These are phyloP conservation scores for Orchestia grillus DNA, from an alignment of 1,140 invertebrate genomes.

Conservation along the genomic window DNA sequence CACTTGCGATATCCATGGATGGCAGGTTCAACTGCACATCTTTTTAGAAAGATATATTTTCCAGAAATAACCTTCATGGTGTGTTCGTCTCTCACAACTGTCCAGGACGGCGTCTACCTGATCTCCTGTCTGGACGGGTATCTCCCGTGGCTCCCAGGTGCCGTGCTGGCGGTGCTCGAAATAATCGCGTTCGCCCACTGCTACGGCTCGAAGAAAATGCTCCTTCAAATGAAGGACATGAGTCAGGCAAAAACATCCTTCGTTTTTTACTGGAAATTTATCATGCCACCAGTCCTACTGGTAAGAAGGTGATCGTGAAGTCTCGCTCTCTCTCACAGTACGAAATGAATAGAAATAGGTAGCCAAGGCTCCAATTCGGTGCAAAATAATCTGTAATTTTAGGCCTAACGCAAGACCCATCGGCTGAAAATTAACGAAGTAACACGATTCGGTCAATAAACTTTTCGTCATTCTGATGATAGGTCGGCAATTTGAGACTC, in stretches of 20 bases:
- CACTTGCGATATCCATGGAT: not conserved
- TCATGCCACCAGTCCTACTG: not conserved
- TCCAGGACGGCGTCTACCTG: conserved; percentile 35
- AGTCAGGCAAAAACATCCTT: conserved; percentile 35
- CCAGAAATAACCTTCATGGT: not conserved
- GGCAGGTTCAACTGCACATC: not conserved
- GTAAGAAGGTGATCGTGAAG: not conserved
- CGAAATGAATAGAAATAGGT: not conserved
- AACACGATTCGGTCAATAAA: not conserved
- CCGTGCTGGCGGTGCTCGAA: not conserved
- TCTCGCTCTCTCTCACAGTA: not conserved
- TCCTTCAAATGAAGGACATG: conserved; percentile 20
- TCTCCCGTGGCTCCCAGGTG: not conserved
- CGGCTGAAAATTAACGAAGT: not conserved
- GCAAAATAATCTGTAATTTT: not conserved
- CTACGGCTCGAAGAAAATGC: not conserved
- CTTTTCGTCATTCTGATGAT: too few species aligned
- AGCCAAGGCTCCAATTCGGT: not conserved
- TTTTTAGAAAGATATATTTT: not conserved
- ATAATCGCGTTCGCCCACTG: not conserved
- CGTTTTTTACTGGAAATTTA: conserved; percentile 7
- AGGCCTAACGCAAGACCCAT: not conserved
- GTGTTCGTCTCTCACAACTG: not conserved
- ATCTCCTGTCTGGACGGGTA: not conserved
- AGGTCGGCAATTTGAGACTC: too few species aligned